Conservation (phyloP, 2,797 vertebrate genomes). For the Dicrostonyx torquatus region DNA sequence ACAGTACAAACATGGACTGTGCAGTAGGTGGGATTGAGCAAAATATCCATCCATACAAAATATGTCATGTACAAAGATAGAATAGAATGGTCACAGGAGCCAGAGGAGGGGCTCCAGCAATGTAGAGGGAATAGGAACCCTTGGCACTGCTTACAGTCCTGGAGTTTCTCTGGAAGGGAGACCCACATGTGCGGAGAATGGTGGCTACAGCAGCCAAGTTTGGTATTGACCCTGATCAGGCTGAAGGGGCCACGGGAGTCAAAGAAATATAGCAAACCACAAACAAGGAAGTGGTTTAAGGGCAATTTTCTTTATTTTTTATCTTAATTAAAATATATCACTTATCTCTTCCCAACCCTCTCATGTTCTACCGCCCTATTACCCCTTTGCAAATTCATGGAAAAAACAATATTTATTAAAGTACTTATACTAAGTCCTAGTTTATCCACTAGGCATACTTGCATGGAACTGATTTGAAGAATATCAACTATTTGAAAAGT, state of each 20-base stretch:
- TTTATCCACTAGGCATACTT: accelerated
- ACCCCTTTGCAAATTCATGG: not conserved
- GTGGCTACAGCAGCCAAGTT: no score
- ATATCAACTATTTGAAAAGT: not conserved
- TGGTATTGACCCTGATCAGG: not conserved
- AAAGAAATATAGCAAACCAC: not conserved
- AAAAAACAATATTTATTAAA: not conserved
- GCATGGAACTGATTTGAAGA: not conserved
- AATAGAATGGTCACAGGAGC: not conserved
- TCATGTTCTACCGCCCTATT: not conserved
- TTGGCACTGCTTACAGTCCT: not conserved
- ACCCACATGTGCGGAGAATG: not conserved
- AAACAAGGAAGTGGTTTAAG: not conserved
- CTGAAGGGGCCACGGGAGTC: not conserved
- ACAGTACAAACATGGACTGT: not conserved
- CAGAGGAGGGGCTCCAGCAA: no score
- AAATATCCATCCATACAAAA: not conserved
- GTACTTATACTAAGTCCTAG: not conserved
- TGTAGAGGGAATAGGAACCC: no score
- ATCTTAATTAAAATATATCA: not conserved
- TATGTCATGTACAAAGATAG: not conserved
- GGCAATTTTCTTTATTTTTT: not conserved
- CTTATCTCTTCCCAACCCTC: not conserved
- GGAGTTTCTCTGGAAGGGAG: not conserved
- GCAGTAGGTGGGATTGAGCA: not conserved